These are phyloP conservation scores for Sylvia borin DNA, from an alignment of 2,797 vertebrate species.

Conservation along the genomic window DNA sequence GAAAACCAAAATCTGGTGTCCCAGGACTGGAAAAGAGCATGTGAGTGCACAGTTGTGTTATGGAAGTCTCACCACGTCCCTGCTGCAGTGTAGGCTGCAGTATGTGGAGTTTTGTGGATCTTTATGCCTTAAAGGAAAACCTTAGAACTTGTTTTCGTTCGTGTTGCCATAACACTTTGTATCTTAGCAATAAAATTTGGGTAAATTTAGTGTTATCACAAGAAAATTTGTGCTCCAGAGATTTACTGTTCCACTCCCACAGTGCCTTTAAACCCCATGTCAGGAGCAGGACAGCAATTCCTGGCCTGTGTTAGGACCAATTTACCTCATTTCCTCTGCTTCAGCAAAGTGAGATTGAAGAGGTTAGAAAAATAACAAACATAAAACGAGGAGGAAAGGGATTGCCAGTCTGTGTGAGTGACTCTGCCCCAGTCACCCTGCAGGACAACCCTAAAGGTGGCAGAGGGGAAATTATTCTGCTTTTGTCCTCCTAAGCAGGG, in stretches of 20 bases:
- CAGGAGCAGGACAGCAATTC: constrained; percentile 33
- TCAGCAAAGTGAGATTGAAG: constrained; percentile 51
- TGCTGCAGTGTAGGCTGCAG: constrained; percentile 8
- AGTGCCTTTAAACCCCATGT: constrained; percentile 23
- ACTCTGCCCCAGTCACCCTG: not conserved
- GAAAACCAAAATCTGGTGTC: not conserved
- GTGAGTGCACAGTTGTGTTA: not conserved
- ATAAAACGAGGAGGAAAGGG: not conserved
- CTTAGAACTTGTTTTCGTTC: constrained; percentile 57
- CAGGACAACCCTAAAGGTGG: not conserved
- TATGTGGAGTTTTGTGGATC: not conserved
- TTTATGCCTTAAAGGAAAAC: constrained; percentile 42
- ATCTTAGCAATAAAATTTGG: constrained; percentile 62
- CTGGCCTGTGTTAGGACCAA: constrained; percentile 34
- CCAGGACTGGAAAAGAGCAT: not conserved
- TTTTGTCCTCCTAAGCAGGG: not conserved
- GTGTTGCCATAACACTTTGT: constrained; percentile 63
- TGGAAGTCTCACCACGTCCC: not conserved
- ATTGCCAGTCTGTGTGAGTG: not conserved
- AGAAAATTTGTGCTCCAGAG: constrained; percentile 39
- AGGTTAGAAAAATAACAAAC: constrained; percentile 66
- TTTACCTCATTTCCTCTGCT: constrained; percentile 59
- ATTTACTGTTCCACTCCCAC: constrained; percentile 48
- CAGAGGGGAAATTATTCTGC: not conserved
- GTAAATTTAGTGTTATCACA: constrained; percentile 48